These are phyloP conservation scores for Micromys minutus DNA, from an alignment of 2,113 vertebrate genomes.

Conservation along the genomic window DNA sequence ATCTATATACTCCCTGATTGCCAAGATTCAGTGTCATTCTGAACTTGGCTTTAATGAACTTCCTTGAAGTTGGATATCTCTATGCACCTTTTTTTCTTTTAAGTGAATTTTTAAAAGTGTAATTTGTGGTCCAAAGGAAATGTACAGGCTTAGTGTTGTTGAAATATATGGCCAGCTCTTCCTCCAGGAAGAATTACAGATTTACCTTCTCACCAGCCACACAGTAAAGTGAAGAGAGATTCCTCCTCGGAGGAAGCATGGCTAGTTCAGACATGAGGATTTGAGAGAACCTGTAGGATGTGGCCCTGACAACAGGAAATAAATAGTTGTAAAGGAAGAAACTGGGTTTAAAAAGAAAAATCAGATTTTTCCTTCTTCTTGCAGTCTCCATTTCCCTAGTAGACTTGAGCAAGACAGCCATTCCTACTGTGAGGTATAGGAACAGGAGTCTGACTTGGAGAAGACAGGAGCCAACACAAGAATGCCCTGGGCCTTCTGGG, in stretches of 20 bases:
- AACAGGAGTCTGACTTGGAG: background rate
- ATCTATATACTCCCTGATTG: background rate
- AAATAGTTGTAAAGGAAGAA: background rate
- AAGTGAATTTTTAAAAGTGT: background rate
- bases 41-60: conserved; percentile 7
- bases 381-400: background rate
- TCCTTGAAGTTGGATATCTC: background rate
- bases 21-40: background rate
- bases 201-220: background rate
- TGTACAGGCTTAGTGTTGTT: background rate
- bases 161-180: background rate
- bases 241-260: background rate
- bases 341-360: background rate
- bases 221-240: background rate
- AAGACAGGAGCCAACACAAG: background rate
- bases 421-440: background rate
- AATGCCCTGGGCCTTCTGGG: background rate
- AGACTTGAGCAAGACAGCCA: background rate
- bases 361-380: background rate
- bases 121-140: conserved; percentile 7
- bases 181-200: background rate
- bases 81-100: background rate
- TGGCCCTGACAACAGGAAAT: background rate
- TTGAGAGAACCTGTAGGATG: background rate
- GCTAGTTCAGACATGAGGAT: background rate